Base-by-base conservation (phyloP, 2,113 vertebrate species). In the Macrotis lagotis region DNA sequence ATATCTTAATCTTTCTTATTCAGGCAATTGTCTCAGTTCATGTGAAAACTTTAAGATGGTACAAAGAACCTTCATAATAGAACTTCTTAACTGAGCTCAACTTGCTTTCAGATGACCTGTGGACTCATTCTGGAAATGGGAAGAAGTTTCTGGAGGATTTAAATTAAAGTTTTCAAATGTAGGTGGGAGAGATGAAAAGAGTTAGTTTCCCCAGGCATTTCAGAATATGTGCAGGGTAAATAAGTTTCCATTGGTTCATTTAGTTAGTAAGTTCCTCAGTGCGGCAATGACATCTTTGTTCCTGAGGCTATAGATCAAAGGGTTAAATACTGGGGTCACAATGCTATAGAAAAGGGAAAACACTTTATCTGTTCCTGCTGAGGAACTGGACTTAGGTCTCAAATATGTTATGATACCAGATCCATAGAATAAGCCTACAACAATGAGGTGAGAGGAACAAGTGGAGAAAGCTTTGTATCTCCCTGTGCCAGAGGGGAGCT, bases 361-460 rank as follows among this genome's bases (percentile, higher is more conserved):
- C 22, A 95, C 28, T 50, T 95, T 95, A 53, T 95, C 92, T 22
- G n/a, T 66, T 3, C 51, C 53, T 9, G 90, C 28, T 37, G 95
- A 95, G 37, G 93, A 93, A 88, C 90, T 92, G 22, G 95, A 95
- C 59, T 95, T 95, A 28, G 92, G 92, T 49, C 92, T 74, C 48
- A 95, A 90, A 48, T 95, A 93, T 0, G 90, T 95, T 49, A 93
- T 52, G 28, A 93, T 95, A 10, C 74, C 95, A 89, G 95, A 95
- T 3, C 92, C 95, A 44, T 93, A 95, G 50, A 95, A 95, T 0
- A 93, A 88, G 44, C 90, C 91, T 6, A 95, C 95, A 10, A 95
- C 95, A 51, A 95, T 93, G 51, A 95, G 95, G 28, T 95, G 95
- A 48, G 95, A 95, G 1, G 95, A 95, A 50, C 95, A 95, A 12